These are phyloP conservation scores for Astreopora myriophthalma DNA, from an alignment of 64 coral and sea anemone genomes.

Conservation along the genomic window DNA sequence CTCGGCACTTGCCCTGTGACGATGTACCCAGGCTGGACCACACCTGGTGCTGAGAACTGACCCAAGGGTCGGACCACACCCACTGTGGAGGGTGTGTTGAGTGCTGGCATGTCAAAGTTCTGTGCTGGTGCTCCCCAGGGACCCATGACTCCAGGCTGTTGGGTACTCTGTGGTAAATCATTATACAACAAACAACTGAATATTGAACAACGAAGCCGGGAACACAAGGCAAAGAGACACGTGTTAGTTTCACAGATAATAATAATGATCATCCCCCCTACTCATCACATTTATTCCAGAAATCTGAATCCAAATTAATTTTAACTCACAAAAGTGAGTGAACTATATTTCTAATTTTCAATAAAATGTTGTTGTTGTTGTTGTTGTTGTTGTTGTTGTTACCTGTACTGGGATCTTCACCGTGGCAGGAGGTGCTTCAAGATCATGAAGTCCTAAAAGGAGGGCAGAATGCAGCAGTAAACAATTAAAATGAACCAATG, in stretches of 20 bases:
- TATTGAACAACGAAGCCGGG: too few species aligned
- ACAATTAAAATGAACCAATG: neutral
- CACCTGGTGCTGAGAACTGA: slow-evolving; percentile 18
- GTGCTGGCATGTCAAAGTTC: slow-evolving; percentile 28
- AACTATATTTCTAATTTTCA: too few species aligned
- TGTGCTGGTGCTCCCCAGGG: slow-evolving; percentile 29
- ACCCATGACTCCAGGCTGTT: slow-evolving; percentile 1
- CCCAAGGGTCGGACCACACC: slow-evolving; percentile 72
- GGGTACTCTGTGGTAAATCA: neutral
- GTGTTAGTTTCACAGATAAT: neutral
- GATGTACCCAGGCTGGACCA: slow-evolving; percentile 19
- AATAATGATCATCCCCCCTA: too few species aligned
- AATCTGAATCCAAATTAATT: too few species aligned
- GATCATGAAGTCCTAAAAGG: slow-evolving; percentile 78
- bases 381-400: too few species aligned
- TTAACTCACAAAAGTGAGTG: too few species aligned
- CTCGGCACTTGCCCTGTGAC: neutral
- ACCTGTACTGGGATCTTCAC: slow-evolving; percentile 40
- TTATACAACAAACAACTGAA: neutral
- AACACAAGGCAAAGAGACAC: too few species aligned
- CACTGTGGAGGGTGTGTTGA: slow-evolving; percentile 37
- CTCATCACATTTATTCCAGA: too few species aligned
- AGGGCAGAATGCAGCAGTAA: neutral
- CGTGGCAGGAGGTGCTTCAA: slow-evolving; percentile 5
- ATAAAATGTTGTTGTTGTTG: too few species aligned